A percentile compares a stretch with the other conserved stretches of the same genome.
phyloP scores from a whole-genome alignment of 2,888 invertebrate species.

The Pecten maximus region DNA sequence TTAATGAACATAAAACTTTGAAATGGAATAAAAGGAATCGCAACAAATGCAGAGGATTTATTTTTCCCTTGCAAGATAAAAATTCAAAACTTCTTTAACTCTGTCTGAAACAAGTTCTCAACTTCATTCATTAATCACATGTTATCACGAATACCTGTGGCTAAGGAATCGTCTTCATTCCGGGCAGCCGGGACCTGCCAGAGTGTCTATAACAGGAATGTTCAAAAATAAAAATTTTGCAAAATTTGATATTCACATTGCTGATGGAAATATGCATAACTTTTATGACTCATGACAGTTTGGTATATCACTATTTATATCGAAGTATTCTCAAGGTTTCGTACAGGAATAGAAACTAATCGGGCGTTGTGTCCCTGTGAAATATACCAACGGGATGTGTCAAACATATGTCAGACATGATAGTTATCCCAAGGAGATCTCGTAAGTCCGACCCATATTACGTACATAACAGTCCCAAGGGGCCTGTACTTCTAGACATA shows the following conservation, averaged over 20 bases:
- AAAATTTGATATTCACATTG: not conserved
- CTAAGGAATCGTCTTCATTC: not conserved
- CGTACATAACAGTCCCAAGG: not conserved
- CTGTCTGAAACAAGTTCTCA: not conserved
- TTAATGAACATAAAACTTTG: too few species aligned
- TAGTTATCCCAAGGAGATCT: constrained; percentile 10
- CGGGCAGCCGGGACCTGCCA: not conserved
- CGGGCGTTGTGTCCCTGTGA: not conserved
- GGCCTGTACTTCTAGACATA: not conserved
- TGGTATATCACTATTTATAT: not conserved
- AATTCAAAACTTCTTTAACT: not conserved
- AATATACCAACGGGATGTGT: not conserved
- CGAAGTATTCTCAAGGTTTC: not conserved
- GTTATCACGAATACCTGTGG: not conserved
- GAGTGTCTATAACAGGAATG: not conserved
- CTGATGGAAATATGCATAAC: not conserved
- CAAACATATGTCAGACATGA: not conserved
- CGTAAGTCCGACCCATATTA: not conserved
- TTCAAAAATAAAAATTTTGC: not conserved
- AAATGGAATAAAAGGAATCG: too few species aligned
- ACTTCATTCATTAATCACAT: not conserved
- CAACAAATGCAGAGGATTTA: not conserved
- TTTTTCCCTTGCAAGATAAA: not conserved
- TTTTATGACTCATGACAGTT: not conserved
- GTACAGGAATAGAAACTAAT: constrained; percentile 17